Percentiles rank a stretch among this genome's conserved stretches.
Conservation (phyloP, 2,888 invertebrate genomes). For the Eledona agricola region DNA sequence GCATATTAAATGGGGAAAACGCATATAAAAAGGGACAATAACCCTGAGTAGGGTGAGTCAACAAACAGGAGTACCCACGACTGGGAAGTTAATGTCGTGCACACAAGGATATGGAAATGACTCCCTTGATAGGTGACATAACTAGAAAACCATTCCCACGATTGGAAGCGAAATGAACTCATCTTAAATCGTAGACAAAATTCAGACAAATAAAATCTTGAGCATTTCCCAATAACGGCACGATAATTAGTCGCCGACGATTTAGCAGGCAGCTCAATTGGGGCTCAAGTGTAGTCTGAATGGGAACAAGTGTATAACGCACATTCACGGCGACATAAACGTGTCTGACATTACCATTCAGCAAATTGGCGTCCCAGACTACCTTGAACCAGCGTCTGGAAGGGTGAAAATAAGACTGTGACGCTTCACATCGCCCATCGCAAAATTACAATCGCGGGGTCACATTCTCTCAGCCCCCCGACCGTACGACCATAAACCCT, state of each 20-base stretch:
- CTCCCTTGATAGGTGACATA: slow-evolving; percentile 40
- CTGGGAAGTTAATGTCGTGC: slow-evolving; percentile 40
- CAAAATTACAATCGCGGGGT: slow-evolving; percentile 18
- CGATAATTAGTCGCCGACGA: no score
- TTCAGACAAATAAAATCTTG: no score
- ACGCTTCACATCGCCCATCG: slow-evolving; percentile 4
- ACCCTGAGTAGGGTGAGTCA: slow-evolving; percentile 44
- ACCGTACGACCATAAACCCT: slow-evolving; percentile 42
- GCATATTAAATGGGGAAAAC: slow-evolving; percentile 39
- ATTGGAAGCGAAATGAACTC: slow-evolving; percentile 22
- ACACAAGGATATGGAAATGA: slow-evolving; percentile 45
- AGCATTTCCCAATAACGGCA: no score
- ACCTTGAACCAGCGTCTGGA: slow-evolving; percentile 42
- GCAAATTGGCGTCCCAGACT: slow-evolving; percentile 46
- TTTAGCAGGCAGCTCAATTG: no score
- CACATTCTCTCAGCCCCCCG: slow-evolving; percentile 29
- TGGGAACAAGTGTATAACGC: slow-evolving; percentile 8
- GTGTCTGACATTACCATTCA: slow-evolving; percentile 8
- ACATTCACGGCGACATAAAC: slow-evolving; percentile 1
- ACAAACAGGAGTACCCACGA: slow-evolving; percentile 38
- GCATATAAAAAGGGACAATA: slow-evolving; percentile 45
- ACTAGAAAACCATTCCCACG: slow-evolving; percentile 28
- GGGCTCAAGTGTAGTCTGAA: background rate
- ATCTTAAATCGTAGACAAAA: no score
- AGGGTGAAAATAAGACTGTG: slow-evolving; percentile 39